phyloP scores from a whole-genome alignment of 2,797 vertebrate genomes.

The Telmatherina bonti region DNA sequence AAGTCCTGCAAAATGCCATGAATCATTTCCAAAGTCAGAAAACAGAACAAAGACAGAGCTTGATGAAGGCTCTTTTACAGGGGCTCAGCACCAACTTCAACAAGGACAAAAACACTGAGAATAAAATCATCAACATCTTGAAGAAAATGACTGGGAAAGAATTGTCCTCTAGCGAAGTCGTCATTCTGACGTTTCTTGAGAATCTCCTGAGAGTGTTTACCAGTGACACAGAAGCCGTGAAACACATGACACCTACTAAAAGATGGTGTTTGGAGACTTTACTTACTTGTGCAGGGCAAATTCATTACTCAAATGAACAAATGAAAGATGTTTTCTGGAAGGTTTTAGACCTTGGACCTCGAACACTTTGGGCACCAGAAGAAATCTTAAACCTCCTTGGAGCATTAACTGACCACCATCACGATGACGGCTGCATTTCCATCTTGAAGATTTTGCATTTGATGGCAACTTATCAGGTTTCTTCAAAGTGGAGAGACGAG shows the following conservation, averaged over 20 bases:
- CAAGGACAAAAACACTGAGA: not conserved
- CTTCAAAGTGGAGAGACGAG: conserved; percentile 44
- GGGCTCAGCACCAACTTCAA: not conserved
- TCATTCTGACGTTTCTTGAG: conserved; percentile 27
- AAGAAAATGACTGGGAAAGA: not conserved
- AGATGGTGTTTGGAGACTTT: conserved; percentile 20
- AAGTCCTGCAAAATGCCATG: conserved; percentile 18
- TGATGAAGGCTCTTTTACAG: conserved; percentile 9
- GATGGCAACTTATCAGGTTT: conserved; percentile 49
- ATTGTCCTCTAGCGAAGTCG: not conserved
- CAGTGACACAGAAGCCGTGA: conserved; percentile 2
- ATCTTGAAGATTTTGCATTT: conserved; percentile 52
- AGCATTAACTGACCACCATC: conserved; percentile 10
- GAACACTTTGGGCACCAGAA: conserved; percentile 22
- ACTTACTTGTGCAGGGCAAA: not conserved
- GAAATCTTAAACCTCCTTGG: not conserved
- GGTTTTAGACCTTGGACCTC: conserved; percentile 3
- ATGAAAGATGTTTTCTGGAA: conserved; percentile 7
- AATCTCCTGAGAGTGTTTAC: conserved; percentile 9
- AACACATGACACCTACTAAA: not conserved
- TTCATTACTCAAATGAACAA: not conserved
- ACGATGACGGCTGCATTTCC: not conserved
- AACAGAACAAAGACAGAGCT: not conserved
- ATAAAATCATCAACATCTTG: not conserved
- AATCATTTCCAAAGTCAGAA: not conserved